A percentile compares a stretch with the other conserved stretches of the same genome.
Conservation (phyloP, 2,113 vertebrate genomes). For the Arvicanthis niloticus region DNA sequence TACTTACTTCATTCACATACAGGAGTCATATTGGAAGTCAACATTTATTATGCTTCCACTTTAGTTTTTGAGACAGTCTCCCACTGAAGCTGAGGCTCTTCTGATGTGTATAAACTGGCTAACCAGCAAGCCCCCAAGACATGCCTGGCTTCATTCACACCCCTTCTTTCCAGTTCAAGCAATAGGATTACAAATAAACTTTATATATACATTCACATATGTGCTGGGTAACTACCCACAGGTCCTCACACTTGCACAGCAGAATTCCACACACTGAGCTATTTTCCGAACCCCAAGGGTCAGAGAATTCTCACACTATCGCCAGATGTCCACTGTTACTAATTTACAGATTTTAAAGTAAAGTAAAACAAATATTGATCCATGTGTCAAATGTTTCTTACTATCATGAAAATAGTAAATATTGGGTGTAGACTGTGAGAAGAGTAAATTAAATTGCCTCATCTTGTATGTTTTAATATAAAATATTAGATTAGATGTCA, state of each 20-base stretch:
- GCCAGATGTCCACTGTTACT: neutral
- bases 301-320: neutral
- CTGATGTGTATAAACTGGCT: neutral
- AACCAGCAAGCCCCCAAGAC: neutral
- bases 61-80: neutral
- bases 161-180: neutral
- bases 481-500: neutral
- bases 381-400: neutral
- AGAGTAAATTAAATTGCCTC: neutral
- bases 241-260: neutral
- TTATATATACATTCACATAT: neutral
- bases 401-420: conserved; percentile 20
- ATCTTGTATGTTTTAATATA: neutral
- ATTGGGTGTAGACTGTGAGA: neutral
- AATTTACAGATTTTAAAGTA: conserved; percentile 28
- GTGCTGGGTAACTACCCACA: neutral
- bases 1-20: neutral
- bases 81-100: neutral
- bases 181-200: no score
- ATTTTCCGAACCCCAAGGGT: neutral
- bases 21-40: neutral
- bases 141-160: neutral
- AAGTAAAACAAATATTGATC: conserved; percentile 1
- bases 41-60: neutral
- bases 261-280: neutral